Evolutionary conservation across 2,888 invertebrate species (phyloP), one percentile per base, ranked within the genome.

Genomic region (Amblyjoppa fuscipennis): DNA sequence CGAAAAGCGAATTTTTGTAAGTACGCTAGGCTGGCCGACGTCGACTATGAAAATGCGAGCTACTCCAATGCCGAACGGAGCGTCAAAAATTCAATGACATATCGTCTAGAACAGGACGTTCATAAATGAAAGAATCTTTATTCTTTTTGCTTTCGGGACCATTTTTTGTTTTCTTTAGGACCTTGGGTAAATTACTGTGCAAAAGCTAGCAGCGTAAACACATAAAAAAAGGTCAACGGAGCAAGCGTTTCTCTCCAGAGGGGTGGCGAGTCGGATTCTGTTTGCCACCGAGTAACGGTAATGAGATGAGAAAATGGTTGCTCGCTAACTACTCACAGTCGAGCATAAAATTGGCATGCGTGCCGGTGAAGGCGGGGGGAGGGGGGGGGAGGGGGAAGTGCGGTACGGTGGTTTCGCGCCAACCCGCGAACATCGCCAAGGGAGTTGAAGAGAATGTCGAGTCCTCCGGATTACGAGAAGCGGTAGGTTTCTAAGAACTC

Each of bases 401-500:
- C 5, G 20, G 6, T 9, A 25, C 56, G 56, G 25, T 25, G 28
- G 28, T 59, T 25, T 28, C 11, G 25, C 59, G 59, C 13, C 59
- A 13, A 25, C 6, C 31, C 34, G 64, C 13, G 16, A 64, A 70
- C n/a, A 13, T 7, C 13, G 51, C 49, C 28, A 34, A n/a, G 31
- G 16, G 49, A 51, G 31, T 71, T 31, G 53, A 59, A 73, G 53
- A 6, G 61, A 75, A 61, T 13, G n/a, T 41, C 41, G 16, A 41
- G 38, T 25, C 51, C 20, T 25, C 38, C 20, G 76, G 66, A 76
- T 66, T 66, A 76, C 38, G 51, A n/a, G 51, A 53, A 38, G 28
- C 31, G 61, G 61, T 25, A 0, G n/a, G 66, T 66, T 66, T 68
- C 16, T 38, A 38, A 76, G 66, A 25, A 66, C 41, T 66, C 51